A percentile compares a stretch with the other conserved stretches of the same genome.
phyloP scores from a whole-genome alignment of 2,797 vertebrate genomes.

The Schizopygopsis malacanthus region DNA sequence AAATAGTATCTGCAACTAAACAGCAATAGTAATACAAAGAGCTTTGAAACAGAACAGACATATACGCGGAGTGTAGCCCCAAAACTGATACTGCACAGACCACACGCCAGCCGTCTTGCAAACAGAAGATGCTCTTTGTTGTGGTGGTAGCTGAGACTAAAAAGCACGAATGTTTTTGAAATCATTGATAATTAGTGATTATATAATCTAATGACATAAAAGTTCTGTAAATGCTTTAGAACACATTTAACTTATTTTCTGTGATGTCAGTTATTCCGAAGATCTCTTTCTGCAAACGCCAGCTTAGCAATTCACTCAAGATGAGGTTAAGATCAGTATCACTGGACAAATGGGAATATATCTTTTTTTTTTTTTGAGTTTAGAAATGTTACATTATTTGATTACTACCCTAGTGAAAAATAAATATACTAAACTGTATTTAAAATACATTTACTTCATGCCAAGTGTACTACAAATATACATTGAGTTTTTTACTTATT shows the following conservation, averaged over 20 bases:
- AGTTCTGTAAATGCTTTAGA: slow-evolving; percentile 42
- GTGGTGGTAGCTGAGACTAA: slow-evolving; percentile 18
- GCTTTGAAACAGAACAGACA: neutral
- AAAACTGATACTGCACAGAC: slow-evolving; percentile 34
- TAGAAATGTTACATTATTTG: neutral
- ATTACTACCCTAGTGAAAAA: neutral
- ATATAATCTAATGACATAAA: slow-evolving; percentile 55
- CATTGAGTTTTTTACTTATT: no score
- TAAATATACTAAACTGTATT: neutral
- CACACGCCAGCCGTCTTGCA: slow-evolving; percentile 50
- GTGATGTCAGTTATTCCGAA: slow-evolving; percentile 10
- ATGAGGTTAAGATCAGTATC: neutral
- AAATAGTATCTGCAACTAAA: neutral
- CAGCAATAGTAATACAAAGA: slow-evolving; percentile 7
- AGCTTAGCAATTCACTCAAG: slow-evolving; percentile 1
- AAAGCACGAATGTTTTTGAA: slow-evolving; percentile 45
- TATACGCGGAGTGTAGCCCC: neutral
- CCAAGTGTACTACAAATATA: neutral
- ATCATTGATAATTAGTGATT: slow-evolving; percentile 52
- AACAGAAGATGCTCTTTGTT: slow-evolving; percentile 59
- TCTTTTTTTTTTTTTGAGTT: neutral
- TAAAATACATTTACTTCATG: neutral
- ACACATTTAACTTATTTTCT: slow-evolving; percentile 15
- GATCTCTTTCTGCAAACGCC: neutral
- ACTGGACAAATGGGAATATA: neutral